Percentiles rank a stretch among this genome's conserved stretches.
phyloP scores from a whole-genome alignment of 2,797 vertebrate species.

The Tenualosa ilisha region DNA sequence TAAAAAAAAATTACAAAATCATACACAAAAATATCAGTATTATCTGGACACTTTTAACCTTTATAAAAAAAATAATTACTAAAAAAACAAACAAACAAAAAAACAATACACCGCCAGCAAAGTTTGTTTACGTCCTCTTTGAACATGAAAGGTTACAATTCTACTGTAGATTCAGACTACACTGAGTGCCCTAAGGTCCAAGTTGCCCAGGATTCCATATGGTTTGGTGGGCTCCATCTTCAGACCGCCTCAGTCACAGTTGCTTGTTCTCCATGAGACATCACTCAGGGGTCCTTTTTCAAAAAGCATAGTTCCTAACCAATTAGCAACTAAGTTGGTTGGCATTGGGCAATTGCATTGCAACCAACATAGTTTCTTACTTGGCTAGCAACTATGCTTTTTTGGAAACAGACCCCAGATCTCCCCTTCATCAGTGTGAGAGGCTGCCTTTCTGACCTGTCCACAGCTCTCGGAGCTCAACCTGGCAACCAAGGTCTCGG shows the following conservation, averaged over 20 bases:
- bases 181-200: background rate
- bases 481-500: constrained; percentile 89
- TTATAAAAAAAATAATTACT: background rate
- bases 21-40: background rate
- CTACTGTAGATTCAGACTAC: background rate
- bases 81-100: background rate
- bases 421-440: constrained; percentile 66
- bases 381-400: too few species aligned
- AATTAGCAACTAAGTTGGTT: too few species aligned
- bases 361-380: too few species aligned
- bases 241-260: background rate
- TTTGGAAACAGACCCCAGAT: background rate
- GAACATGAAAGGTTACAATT: background rate
- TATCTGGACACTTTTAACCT: background rate
- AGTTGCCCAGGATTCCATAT: background rate
- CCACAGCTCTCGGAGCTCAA: constrained; percentile 93
- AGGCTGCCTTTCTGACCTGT: constrained; percentile 90
- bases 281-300: background rate
- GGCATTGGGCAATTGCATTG: too few species aligned
- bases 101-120: background rate
- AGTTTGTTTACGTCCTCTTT: background rate
- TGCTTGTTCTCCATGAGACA: background rate
- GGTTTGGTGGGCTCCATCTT: background rate
- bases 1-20: background rate
- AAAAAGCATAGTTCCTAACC: too few species aligned